A percentile compares a stretch with the other conserved stretches of the same genome.
phyloP scores from a whole-genome alignment of 2,113 vertebrate species.

The Sebastes fasciatus region DNA sequence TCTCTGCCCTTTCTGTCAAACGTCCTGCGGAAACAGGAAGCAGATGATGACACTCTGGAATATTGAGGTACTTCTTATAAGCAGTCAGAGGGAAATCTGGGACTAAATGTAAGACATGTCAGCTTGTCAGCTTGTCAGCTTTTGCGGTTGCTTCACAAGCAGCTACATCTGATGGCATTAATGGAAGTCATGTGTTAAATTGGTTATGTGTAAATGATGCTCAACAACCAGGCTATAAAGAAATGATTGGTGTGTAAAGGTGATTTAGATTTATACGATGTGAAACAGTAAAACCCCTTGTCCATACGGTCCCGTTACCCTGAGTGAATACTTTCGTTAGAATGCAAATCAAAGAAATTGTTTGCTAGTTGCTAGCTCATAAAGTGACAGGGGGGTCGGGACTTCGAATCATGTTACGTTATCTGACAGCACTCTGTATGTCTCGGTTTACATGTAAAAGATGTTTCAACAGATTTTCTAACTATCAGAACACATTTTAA shows the following conservation, averaged over 20 bases:
- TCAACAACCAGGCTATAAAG: too few relatives aligned
- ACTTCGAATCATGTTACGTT: too few relatives aligned
- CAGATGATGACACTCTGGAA: conserved; percentile 22
- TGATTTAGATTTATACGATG: too few relatives aligned
- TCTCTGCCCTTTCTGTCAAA: conserved; percentile 88
- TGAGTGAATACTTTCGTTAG: too few relatives aligned
- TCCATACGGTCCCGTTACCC: too few relatives aligned
- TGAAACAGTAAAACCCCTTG: too few relatives aligned
- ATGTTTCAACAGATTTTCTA: neutral
- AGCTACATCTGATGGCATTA: neutral
- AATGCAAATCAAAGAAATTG: too few relatives aligned
- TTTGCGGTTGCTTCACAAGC: neutral
- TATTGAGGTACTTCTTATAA: neutral
- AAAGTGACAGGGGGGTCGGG: too few relatives aligned
- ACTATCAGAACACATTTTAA: neutral
- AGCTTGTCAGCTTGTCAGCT: neutral
- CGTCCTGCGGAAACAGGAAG: conserved; percentile 77
- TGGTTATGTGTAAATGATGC: too few relatives aligned
- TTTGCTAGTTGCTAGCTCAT: too few relatives aligned
- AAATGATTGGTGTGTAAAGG: too few relatives aligned
- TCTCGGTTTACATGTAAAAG: neutral
- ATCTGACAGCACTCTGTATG: neutral
- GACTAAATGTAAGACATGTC: neutral
- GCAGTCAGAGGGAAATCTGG: neutral
- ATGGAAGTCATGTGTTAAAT: neutral